Percentiles rank a stretch among this genome's conserved stretches.
Conservation (phyloP, 2,888 invertebrate species). For the Melinaea marsaeus region DNA sequence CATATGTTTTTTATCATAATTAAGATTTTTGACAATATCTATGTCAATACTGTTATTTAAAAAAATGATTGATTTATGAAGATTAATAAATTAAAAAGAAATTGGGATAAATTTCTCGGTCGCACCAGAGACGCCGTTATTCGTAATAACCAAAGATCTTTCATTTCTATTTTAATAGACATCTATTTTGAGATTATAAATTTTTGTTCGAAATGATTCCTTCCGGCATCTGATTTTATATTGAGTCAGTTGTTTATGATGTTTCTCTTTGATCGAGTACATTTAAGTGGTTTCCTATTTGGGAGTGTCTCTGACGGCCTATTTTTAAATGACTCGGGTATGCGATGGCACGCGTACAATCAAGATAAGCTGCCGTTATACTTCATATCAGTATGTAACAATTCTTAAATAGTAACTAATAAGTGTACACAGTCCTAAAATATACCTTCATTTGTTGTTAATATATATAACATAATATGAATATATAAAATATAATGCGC, state of each 20-base stretch:
- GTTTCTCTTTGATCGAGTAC: conserved; percentile 42
- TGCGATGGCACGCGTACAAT: conserved; percentile 60
- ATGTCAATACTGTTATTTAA: no score
- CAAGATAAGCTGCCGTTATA: conserved; percentile 39
- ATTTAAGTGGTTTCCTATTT: conserved; percentile 61
- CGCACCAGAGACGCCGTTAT: conserved; percentile 21
- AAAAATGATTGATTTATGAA: not conserved
- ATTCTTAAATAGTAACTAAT: no score
- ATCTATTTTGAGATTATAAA: conserved; percentile 17
- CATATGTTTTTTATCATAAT: no score
- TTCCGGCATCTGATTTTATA: conserved; percentile 31
- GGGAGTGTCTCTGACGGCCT: conserved; percentile 63
- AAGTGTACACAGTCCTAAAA: no score
- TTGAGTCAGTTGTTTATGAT: conserved; percentile 37
- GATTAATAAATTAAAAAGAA: conserved; percentile 4
- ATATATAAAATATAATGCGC: no score
- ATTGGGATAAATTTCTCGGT: conserved; percentile 21
- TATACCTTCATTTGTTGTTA: no score
- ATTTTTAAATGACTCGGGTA: conserved; percentile 60
- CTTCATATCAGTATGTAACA: no score
- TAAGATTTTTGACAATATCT: no score
- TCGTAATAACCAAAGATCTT: conserved; percentile 17
- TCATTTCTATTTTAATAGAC: conserved; percentile 18
- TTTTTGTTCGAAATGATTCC: conserved; percentile 23
- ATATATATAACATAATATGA: no score